phyloP scores from a whole-genome alignment of 2,113 vertebrate genomes.

The Sprattus sprattus region DNA sequence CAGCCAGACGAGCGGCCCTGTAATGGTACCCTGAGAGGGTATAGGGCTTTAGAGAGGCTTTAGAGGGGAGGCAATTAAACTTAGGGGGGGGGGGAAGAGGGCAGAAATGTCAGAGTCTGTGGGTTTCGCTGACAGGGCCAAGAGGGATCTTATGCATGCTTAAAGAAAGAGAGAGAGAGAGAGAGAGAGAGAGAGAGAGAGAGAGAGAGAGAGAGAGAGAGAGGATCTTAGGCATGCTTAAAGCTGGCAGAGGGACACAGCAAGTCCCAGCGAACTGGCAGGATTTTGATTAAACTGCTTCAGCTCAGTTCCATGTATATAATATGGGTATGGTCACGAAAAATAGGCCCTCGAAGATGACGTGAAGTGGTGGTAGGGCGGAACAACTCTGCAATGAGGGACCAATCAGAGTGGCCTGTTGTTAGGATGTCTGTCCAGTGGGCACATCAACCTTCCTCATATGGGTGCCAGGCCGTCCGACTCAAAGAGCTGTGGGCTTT shows the following conservation, averaged over 20 bases:
- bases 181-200: no score
- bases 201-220: no score
- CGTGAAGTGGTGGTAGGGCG: not conserved
- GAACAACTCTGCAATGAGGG: not conserved
- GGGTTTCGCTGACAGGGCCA: not conserved
- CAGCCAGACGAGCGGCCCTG: not conserved
- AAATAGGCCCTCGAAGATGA: not conserved
- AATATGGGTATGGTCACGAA: no score
- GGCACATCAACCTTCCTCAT: not conserved
- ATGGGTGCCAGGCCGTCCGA: not conserved
- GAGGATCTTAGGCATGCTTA: not conserved
- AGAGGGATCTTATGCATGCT: constrained; percentile 1
- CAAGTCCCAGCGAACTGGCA: not conserved
- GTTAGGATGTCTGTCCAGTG: not conserved
- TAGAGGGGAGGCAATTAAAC: constrained; percentile 16
- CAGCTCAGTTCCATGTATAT: not conserved
- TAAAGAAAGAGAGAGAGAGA: no score
- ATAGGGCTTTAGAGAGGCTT: constrained; percentile 15
- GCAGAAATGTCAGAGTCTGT: not conserved
- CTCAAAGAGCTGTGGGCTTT: not conserved
- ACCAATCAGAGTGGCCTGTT: not conserved
- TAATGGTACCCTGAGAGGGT: not conserved
- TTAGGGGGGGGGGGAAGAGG: not conserved
- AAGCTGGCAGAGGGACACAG: not conserved
- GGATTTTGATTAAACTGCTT: not conserved